phyloP scores from a whole-genome alignment of 2,888 invertebrate genomes.

The Cynaeus angustus region DNA sequence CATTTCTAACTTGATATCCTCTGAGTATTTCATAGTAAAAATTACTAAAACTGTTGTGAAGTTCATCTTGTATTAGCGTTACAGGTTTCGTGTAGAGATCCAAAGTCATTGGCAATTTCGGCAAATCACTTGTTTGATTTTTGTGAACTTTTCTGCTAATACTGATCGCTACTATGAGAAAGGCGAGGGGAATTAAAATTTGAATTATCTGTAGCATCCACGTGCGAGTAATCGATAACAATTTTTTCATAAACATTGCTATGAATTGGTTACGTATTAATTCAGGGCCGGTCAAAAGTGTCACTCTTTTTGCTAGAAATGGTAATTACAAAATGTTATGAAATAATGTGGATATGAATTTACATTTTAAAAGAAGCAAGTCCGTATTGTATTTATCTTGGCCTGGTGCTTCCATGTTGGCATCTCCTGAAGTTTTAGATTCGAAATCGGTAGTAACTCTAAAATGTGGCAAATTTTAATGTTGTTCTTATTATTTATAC shows the following conservation, averaged over 20 bases:
- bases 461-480: slow-evolving; percentile 15
- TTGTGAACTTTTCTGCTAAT: slow-evolving; percentile 74
- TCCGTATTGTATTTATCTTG: too few species aligned
- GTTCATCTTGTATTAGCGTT: slow-evolving; percentile 61
- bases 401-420: too few species aligned
- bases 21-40: slow-evolving; percentile 62
- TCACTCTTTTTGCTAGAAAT: slow-evolving; percentile 58
- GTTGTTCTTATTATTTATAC: not conserved
- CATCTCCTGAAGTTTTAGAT: not conserved
- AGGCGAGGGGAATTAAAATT: slow-evolving; percentile 80
- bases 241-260: slow-evolving; percentile 70
- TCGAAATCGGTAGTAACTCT: slow-evolving; percentile 64
- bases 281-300: slow-evolving; percentile 57
- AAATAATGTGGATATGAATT: too few species aligned
- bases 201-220: slow-evolving; percentile 79
- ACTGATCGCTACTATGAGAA: slow-evolving; percentile 78
- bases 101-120: slow-evolving; percentile 74
- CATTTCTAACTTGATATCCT: slow-evolving; percentile 55
- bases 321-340: not conserved
- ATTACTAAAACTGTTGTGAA: slow-evolving; percentile 58
- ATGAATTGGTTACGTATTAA: slow-evolving; percentile 65
- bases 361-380: too few species aligned
- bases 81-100: slow-evolving; percentile 70
- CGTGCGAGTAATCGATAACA: slow-evolving; percentile 75
- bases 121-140: slow-evolving; percentile 70